Evolutionary conservation across 2,797 vertebrate genomes (phyloP).

Genomic region (Pygocentrus nattereri): DNA sequence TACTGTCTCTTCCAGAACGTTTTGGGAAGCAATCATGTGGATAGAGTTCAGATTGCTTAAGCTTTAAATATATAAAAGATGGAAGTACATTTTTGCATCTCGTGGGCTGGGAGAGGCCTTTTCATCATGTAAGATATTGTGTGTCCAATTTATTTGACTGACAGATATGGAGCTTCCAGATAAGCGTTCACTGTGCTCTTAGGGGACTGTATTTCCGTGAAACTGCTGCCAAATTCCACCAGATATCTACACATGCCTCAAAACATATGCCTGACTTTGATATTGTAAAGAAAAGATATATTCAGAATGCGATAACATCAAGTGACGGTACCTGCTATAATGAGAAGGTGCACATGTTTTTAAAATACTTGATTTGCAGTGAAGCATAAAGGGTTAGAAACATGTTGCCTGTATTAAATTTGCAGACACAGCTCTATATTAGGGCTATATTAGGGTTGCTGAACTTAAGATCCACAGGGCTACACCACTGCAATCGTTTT

Average conservation of each 20-base stretch:
- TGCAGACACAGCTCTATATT: neutral
- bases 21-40: neutral
- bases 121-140: neutral
- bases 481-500: neutral
- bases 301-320: neutral
- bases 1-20: neutral
- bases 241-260: neutral
- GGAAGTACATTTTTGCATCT: neutral
- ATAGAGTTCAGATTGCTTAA: neutral
- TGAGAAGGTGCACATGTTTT: too few species aligned
- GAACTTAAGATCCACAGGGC: neutral
- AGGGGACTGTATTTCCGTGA: neutral
- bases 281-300: neutral
- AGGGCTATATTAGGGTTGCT: neutral
- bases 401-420: neutral
- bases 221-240: neutral
- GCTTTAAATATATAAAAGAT: neutral
- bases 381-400: neutral
- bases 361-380: neutral
- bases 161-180: conserved; percentile 10
- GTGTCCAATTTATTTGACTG: conserved; percentile 13
- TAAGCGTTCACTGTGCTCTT: neutral
- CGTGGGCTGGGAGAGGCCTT: too few species aligned
- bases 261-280: neutral
- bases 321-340: neutral